These are phyloP conservation scores for Malacosoma neustria DNA, from an alignment of 2,888 invertebrate species.

Conservation along the genomic window DNA sequence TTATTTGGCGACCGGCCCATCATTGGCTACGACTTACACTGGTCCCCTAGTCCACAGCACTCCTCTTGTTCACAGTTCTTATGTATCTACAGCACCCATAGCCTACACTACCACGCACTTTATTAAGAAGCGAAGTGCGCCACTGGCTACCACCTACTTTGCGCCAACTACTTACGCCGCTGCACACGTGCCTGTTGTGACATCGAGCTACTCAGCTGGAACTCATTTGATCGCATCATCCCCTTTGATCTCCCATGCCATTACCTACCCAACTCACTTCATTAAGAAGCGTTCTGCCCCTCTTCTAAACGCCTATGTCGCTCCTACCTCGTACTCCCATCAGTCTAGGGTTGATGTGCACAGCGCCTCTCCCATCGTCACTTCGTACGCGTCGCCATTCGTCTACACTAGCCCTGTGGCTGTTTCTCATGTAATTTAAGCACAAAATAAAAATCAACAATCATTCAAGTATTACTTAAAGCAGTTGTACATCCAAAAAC, in stretches of 20 bases:
- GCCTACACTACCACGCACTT: conserved; percentile 28
- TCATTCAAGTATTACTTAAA: too few relatives aligned
- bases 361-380: conserved; percentile 22
- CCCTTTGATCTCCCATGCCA: conserved; percentile 30
- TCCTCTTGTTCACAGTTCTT: conserved; percentile 4
- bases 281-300: conserved; percentile 45
- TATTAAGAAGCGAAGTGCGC: conserved; percentile 26
- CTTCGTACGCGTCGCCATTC: conserved; percentile 27
- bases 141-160: conserved; percentile 11
- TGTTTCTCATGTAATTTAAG: conserved; percentile 8
- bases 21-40: conserved; percentile 10
- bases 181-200: conserved; percentile 23
- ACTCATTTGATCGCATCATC: conserved; percentile 29
- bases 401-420: conserved; percentile 11
- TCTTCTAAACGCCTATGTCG: conserved; percentile 24
- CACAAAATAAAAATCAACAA: conserved; percentile 3
- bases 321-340: conserved; percentile 32
- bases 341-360: conserved; percentile 36
- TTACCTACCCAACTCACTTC: conserved; percentile 27
- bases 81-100: conserved; percentile 16
- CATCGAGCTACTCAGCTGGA: conserved; percentile 30
- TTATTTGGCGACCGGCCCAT: conserved; percentile 13
- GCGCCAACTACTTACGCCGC: conserved; percentile 13
- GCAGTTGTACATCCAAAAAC: too few relatives aligned
- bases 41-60: conserved; percentile 10